Evolutionary conservation across 2,113 vertebrate species (phyloP), one percentile per base, ranked within the genome.

Genomic region (Catharus fuscescens): DNA sequence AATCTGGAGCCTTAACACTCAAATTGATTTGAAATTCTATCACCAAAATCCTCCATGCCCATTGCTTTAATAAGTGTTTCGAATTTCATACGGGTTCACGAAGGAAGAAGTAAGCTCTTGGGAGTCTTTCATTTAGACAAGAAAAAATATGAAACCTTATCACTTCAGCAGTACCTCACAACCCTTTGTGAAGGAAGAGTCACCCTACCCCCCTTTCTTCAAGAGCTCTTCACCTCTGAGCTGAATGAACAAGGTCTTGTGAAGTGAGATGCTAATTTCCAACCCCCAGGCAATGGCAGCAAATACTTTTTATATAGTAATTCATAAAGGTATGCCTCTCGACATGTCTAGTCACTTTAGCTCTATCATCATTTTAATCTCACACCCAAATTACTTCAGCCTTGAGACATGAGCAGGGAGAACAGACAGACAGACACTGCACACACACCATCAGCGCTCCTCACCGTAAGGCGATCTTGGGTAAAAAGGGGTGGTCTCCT

Each of bases 391-490:
- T 95, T 91, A 95, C 95, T 98, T 97, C 97, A 98, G 97, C 93
- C 64, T 52, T 94, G 95, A 98, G 95, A 97, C 93, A 96, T 45
- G 95, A 94, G 57, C 44, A 31, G 92, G 96, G 88, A 17, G 71
- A 72, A 47, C 31, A 95, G 88, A 47, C 65, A 84, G 82, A 67
- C n/a, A 89, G 54, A 72, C 71, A 62, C 69, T 42, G 6, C 40
- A 56, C 31, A 66, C 80, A 92, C 57, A 29, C 28, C 28, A 12
- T 3, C 23, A 32, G 34, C 0, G 3, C 23, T 44, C 73, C 95
- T 98, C 96, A 99, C 99, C 99, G 1, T 99, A 99, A 82, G 99
- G 99, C 25, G 99, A 99, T 85, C 99, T 98, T n/a, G 99, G 99
- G 95, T 99, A 99, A 97, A 99, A 99, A 59, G 99, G 99, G 5